A percentile compares a stretch with the other conserved stretches of the same genome.
Evolutionary conservation across 2,113 vertebrate species (phyloP).

Genomic region (Ophthalmolycus amberensis): DNA sequence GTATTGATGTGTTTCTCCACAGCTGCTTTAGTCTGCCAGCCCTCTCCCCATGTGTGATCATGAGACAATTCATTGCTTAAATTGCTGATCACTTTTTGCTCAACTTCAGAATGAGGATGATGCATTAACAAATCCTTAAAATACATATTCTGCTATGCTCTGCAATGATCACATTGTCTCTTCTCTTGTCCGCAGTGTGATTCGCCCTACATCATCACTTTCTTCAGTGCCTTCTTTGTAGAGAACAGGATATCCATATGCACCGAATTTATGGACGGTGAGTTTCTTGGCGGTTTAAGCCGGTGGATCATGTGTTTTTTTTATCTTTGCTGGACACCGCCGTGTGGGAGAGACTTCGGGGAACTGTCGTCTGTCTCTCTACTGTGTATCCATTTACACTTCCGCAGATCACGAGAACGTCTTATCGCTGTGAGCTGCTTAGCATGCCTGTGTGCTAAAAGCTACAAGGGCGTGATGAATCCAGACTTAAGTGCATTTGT

Average conservation of each 20-base stretch:
- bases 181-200: slow-evolving; percentile 90
- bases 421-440: slow-evolving; percentile 66
- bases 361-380: slow-evolving; percentile 34
- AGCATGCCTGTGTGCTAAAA: slow-evolving; percentile 78
- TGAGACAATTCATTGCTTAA: background rate
- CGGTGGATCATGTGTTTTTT: background rate
- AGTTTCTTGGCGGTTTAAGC: slow-evolving; percentile 76
- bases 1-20: background rate
- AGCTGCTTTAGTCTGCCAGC: background rate
- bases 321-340: slow-evolving; percentile 6
- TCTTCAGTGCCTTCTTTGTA: slow-evolving; percentile 99
- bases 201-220: slow-evolving; percentile 98
- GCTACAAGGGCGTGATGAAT: slow-evolving; percentile 79
- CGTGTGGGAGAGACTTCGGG: slow-evolving; percentile 32
- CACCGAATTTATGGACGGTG: slow-evolving; percentile 99
- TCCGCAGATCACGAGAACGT: slow-evolving; percentile 67
- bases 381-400: slow-evolving; percentile 77
- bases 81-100: background rate
- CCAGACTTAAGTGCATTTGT: slow-evolving; percentile 72
- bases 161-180: slow-evolving; percentile 9
- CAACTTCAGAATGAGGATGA: background rate
- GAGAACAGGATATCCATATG: slow-evolving; percentile 99
- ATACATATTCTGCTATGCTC: background rate
- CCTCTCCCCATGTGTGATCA: background rate
- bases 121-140: background rate